phyloP scores from a whole-genome alignment of 2,888 invertebrate genomes.

The Tinea semifulvella region DNA sequence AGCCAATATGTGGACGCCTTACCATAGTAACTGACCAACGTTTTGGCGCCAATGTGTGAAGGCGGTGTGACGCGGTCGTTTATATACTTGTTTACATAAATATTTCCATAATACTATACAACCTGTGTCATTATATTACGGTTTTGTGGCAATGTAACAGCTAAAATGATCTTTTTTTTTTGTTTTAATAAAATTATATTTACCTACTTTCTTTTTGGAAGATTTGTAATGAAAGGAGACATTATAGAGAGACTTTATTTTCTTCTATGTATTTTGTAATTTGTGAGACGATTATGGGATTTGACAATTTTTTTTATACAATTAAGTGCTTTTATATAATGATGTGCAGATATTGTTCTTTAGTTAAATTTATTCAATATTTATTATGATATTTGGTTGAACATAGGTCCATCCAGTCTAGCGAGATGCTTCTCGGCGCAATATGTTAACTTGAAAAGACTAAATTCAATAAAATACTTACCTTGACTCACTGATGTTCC shows the following conservation, averaged over 20 bases:
- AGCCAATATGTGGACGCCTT: too few species aligned
- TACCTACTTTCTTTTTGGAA: constrained; percentile 11
- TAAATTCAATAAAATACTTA: constrained; percentile 16
- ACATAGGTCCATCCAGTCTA: constrained; percentile 5
- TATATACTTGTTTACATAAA: constrained; percentile 36
- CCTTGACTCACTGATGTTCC: constrained; percentile 55
- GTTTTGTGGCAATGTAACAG: constrained; percentile 15
- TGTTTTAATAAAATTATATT: constrained; percentile 3
- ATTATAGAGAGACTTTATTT: constrained; percentile 5
- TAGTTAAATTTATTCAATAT: constrained; percentile 7
- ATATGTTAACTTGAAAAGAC: constrained; percentile 7
- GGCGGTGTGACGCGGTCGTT: constrained; percentile 38
- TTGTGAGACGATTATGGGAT: constrained; percentile 9
- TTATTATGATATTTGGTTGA: constrained; percentile 7
- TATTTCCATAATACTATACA: constrained; percentile 40
- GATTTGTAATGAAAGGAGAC: constrained; percentile 5
- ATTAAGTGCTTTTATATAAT: constrained; percentile 9
- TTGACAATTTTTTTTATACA: constrained; percentile 7
- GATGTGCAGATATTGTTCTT: constrained; percentile 9
- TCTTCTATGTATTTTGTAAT: constrained; percentile 8
- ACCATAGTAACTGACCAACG: too few species aligned
- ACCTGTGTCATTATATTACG: neutral
- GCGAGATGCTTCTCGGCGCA: constrained; percentile 5
- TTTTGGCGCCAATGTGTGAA: too few species aligned
- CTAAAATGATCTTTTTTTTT: constrained; percentile 7